Conservation (phyloP, 2,113 vertebrate genomes). For the Hymenochirus boettgeri region DNA sequence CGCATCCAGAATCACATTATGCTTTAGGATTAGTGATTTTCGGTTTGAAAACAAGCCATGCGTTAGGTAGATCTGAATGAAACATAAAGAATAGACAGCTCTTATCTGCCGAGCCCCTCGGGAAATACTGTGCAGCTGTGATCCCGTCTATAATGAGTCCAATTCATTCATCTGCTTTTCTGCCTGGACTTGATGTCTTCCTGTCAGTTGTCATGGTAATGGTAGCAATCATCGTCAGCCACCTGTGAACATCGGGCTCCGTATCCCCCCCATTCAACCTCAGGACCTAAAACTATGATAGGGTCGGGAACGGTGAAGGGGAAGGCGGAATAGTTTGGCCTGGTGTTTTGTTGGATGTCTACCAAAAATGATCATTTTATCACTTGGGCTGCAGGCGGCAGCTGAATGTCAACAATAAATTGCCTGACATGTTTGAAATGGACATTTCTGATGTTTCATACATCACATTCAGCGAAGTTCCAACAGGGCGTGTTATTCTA, state of each 20-base stretch:
- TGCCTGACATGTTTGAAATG: background rate
- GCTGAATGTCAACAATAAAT: background rate
- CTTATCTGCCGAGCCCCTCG: slow-evolving; percentile 25
- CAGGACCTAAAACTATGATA: background rate
- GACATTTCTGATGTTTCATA: background rate
- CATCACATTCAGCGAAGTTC: background rate
- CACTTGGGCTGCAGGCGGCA: background rate
- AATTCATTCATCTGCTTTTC: slow-evolving; percentile 25
- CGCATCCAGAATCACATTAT: too few relatives aligned
- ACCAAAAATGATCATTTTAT: background rate
- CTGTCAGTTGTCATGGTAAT: slow-evolving; percentile 36
- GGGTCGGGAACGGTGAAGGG: background rate
- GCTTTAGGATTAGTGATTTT: too few relatives aligned
- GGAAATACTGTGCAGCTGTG: slow-evolving; percentile 29
- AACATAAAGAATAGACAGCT: slow-evolving; percentile 9
- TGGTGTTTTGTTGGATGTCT: background rate
- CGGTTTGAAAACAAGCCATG: too few relatives aligned
- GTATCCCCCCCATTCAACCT: background rate
- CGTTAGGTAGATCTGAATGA: too few relatives aligned
- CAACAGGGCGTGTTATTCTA: background rate
- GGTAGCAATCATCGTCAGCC: slow-evolving; percentile 11
- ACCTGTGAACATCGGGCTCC: background rate
- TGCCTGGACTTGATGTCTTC: slow-evolving; percentile 21
- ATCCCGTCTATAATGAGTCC: slow-evolving; percentile 17
- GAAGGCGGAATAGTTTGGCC: background rate